phyloP scores from a whole-genome alignment of 2,888 invertebrate species.

The Elysia crispata region DNA sequence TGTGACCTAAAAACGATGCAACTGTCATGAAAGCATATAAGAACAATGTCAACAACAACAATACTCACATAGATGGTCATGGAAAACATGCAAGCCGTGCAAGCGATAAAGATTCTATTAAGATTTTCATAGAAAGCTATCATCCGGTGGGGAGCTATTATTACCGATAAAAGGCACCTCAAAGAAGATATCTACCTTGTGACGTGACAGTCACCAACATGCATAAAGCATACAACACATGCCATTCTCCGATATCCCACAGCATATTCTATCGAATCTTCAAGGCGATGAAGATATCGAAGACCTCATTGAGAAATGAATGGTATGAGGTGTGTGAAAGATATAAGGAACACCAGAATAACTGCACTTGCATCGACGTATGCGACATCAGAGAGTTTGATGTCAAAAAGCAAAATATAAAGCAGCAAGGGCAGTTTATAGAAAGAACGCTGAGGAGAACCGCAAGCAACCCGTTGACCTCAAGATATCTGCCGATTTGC shows the following conservation, averaged over 20 bases:
- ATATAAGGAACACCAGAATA: not conserved
- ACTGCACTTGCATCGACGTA: not conserved
- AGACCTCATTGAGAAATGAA: conserved; percentile 5
- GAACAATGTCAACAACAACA: too few species aligned
- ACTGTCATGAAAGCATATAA: too few species aligned
- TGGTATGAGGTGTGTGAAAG: conserved; percentile 12
- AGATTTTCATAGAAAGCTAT: not conserved
- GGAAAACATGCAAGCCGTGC: not conserved
- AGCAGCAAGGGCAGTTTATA: too few species aligned
- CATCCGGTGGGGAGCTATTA: not conserved
- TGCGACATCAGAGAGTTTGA: not conserved
- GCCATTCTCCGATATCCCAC: not conserved
- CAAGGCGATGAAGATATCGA: conserved; percentile 26
- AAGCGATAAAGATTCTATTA: not conserved
- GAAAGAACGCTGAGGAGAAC: not conserved
- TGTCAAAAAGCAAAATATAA: not conserved
- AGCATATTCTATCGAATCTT: not conserved
- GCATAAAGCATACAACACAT: not conserved
- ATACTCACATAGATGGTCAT: too few species aligned
- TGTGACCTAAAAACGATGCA: too few species aligned
- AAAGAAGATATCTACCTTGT: conserved; percentile 13
- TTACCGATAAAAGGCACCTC: not conserved
- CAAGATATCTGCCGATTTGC: conserved; percentile 5
- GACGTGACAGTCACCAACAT: conserved; percentile 17
- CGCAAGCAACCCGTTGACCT: not conserved